A percentile compares a stretch with the other conserved stretches of the same genome.
These are phyloP conservation scores for Dasysyrphus albostriatus DNA, from an alignment of 2,888 invertebrate genomes.

Conservation along the genomic window DNA sequence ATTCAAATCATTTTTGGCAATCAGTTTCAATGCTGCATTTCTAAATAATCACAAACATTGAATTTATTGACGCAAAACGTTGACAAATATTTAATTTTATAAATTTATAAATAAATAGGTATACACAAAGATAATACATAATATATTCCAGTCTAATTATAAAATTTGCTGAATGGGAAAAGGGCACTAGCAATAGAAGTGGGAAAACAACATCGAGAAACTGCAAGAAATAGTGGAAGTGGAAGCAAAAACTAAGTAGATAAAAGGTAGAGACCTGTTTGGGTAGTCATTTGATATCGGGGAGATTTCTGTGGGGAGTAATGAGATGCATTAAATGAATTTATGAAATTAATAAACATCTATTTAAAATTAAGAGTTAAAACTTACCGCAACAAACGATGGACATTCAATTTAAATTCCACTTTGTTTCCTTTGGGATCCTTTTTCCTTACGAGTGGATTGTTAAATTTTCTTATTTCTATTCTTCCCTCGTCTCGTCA, in stretches of 20 bases:
- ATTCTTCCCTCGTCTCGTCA: background rate
- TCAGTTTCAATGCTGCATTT: conserved; percentile 27
- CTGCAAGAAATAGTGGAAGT: background rate
- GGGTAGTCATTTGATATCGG: background rate
- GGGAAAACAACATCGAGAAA: conserved; percentile 13
- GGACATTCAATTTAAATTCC: conserved; percentile 64
- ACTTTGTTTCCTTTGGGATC: conserved; percentile 17
- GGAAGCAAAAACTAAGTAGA: conserved; percentile 11
- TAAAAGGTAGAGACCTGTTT: conserved; percentile 13
- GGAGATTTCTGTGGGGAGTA: conserved; percentile 13
- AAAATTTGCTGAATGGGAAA: conserved; percentile 36
- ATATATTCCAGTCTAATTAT: conserved; percentile 59
- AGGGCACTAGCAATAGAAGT: conserved; percentile 49
- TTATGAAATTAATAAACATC: conserved; percentile 21
- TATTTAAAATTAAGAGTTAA: background rate
- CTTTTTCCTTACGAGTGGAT: conserved; percentile 23
- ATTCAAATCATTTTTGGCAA: conserved; percentile 42
- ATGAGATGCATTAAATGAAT: conserved; percentile 53
- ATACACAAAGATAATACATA: conserved; percentile 3
- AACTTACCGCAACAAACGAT: conserved; percentile 70
- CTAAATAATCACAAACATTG: conserved; percentile 19
- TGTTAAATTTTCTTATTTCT: background rate
- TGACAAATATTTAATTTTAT: conserved; percentile 18
- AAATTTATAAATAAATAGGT: conserved; percentile 6
- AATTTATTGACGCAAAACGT: conserved; percentile 47